A percentile compares a stretch with the other conserved stretches of the same genome.
Conservation (phyloP, 2,797 vertebrate species). For the Enteromius thamalakanensis region DNA sequence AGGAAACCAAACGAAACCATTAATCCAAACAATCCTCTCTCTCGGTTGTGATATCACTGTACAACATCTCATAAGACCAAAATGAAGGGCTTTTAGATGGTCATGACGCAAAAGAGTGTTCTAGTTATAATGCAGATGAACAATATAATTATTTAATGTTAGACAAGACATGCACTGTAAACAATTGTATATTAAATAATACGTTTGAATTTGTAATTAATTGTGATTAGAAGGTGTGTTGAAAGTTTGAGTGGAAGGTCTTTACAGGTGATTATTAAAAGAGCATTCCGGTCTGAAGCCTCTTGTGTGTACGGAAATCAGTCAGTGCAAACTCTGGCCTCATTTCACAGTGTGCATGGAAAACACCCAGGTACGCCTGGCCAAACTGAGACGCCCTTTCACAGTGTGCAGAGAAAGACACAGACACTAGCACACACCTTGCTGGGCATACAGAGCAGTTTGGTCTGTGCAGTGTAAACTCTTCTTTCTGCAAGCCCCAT, state of each 20-base stretch:
- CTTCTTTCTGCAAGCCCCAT: constrained; percentile 40
- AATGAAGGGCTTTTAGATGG: constrained; percentile 14
- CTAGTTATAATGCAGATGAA: not conserved
- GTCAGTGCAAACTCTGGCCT: constrained; percentile 50
- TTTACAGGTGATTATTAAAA: constrained; percentile 6
- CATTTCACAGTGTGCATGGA: constrained; percentile 56
- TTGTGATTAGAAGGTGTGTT: not conserved
- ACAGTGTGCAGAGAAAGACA: constrained; percentile 52
- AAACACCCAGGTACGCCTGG: constrained; percentile 35
- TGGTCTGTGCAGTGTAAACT: constrained; percentile 23
- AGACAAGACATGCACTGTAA: not conserved
- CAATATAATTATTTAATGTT: not conserved
- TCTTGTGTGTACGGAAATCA: constrained; percentile 43
- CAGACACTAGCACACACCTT: constrained; percentile 27
- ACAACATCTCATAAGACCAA: constrained; percentile 1
- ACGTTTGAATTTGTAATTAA: not conserved
- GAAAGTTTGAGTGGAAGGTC: not conserved
- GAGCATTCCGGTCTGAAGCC: constrained; percentile 1
- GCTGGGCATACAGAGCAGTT: constrained; percentile 1
- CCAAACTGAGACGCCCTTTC: constrained; percentile 42
- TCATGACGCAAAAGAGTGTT: not conserved
- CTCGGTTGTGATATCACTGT: constrained; percentile 23
- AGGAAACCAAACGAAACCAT: constrained; percentile 36
- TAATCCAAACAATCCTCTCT: constrained; percentile 40
- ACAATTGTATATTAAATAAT: not conserved